Conservation (phyloP, 2,797 vertebrate species). For the Amazona ochrocephala region DNA sequence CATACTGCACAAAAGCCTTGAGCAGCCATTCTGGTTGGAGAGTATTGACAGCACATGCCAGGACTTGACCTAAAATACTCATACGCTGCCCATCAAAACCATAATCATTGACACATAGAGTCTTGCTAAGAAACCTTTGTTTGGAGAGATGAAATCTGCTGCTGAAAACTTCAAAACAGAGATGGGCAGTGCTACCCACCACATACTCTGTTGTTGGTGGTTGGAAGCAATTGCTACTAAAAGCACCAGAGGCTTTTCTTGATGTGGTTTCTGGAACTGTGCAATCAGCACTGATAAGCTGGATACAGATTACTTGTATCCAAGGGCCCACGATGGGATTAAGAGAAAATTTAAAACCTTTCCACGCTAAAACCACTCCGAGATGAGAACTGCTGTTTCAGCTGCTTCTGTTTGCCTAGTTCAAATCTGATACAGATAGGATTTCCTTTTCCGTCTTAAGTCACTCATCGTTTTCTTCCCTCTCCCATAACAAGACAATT, state of each 20-base stretch:
- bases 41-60: rapidly evolving
- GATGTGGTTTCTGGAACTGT: not conserved
- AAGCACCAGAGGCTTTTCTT: not conserved
- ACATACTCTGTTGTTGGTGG: rapidly evolving
- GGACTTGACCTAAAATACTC: not conserved
- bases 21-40: not conserved
- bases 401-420: not conserved
- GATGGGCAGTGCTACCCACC: rapidly evolving
- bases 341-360: not conserved
- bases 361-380: not conserved
- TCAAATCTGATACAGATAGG: rapidly evolving
- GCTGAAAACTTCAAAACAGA: not conserved
- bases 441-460: not conserved
- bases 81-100: too few species aligned
- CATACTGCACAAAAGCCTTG: not conserved
- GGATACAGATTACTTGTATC: too few species aligned
- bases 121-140: not conserved
- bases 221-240: not conserved
- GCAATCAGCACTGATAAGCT: rapidly evolving
- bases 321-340: not conserved
- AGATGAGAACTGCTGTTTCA: rapidly evolving
- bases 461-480: not conserved
- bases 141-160: not conserved
- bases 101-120: not conserved
- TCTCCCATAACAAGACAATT: not conserved